Conservation (phyloP, 1,140 invertebrate genomes). For the Nasonia giraulti region DNA sequence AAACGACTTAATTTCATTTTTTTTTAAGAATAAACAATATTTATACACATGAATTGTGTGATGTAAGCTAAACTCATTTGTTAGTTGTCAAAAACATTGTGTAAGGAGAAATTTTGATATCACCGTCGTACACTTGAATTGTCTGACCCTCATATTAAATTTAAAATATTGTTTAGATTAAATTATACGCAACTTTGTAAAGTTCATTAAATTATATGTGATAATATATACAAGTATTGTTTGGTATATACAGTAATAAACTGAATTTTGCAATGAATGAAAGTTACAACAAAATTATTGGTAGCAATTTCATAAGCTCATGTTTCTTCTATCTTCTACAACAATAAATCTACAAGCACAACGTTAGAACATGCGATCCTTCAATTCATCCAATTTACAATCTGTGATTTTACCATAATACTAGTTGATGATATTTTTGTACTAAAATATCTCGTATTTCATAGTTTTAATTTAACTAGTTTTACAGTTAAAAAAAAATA, state of each 20-base stretch:
- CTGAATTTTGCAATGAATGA: background rate
- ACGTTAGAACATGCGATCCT: background rate
- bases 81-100: background rate
- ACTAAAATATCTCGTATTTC: background rate
- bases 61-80: background rate
- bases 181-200: conserved; percentile 1
- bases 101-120: background rate
- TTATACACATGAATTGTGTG: background rate
- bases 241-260: background rate
- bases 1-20: background rate
- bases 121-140: background rate
- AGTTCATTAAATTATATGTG: background rate
- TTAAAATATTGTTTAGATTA: background rate
- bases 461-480: background rate
- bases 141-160: background rate
- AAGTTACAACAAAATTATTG: background rate
- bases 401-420: background rate
- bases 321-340: background rate
- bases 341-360: background rate
- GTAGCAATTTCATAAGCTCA: background rate
- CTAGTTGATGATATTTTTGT: background rate
- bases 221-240: background rate
- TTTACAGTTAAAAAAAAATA: background rate
- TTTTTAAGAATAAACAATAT: background rate
- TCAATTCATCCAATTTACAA: background rate